Conservation (phyloP, 2,797 vertebrate genomes). For the Rhinichthys osculus region DNA sequence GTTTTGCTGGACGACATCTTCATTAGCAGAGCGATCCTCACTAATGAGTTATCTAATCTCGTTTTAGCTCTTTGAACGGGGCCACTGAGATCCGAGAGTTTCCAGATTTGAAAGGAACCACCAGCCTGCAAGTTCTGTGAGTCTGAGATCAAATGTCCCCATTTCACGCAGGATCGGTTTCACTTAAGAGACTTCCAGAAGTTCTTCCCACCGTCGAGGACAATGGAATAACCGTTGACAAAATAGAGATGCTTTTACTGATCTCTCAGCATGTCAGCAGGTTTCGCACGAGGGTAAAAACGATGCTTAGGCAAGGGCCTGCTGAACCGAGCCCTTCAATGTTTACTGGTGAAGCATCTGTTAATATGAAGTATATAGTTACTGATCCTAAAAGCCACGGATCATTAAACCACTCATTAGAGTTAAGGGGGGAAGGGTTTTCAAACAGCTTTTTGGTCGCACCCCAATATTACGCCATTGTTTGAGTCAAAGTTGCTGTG, state of each 20-base stretch:
- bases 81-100: slow-evolving; percentile 90
- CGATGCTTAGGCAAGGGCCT: not conserved
- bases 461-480: not conserved
- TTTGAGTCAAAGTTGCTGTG: not conserved
- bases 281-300: slow-evolving; percentile 1
- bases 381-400: not conserved
- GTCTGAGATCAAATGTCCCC: slow-evolving; percentile 66
- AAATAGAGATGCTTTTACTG: slow-evolving; percentile 54
- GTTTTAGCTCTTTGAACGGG: slow-evolving; percentile 89
- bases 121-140: slow-evolving; percentile 94
- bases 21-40: slow-evolving; percentile 55
- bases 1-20: slow-evolving; percentile 34
- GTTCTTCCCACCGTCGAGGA: slow-evolving; percentile 43
- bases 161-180: slow-evolving; percentile 47
- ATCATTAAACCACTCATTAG: not conserved
- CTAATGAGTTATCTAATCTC: slow-evolving; percentile 58
- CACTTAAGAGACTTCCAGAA: slow-evolving; percentile 48
- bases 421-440: not conserved
- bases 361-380: slow-evolving; percentile 1
- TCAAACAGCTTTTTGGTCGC: not conserved
- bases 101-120: slow-evolving; percentile 93
- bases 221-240: slow-evolving; percentile 43
- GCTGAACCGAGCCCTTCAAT: not conserved
- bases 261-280: slow-evolving; percentile 20
- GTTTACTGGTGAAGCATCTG: not conserved